Conservation (phyloP, 2,797 vertebrate species). For the Amniataba percoides region DNA sequence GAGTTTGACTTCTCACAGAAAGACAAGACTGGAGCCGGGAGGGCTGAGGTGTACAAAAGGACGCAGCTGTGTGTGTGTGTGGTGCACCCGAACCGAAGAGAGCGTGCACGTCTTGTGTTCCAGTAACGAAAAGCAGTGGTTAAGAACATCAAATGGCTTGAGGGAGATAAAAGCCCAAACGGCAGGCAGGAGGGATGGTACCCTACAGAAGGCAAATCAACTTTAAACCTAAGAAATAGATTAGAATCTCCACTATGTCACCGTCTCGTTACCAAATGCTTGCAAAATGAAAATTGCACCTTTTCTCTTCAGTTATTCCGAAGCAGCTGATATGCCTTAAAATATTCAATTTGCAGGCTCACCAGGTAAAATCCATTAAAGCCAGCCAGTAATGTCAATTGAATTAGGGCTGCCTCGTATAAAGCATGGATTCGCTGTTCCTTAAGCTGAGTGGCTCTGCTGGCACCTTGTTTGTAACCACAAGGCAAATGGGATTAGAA, state of each 20-base stretch:
- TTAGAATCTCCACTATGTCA: constrained; percentile 63
- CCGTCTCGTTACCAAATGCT: constrained; percentile 56
- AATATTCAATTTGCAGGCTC: constrained; percentile 79
- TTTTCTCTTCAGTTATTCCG: constrained; percentile 65
- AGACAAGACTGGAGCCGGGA: constrained; percentile 42
- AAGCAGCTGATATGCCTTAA: constrained; percentile 75
- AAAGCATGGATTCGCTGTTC: constrained; percentile 67
- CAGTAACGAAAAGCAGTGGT: constrained; percentile 23
- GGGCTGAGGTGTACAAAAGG: constrained; percentile 36
- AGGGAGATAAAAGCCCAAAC: constrained; percentile 60
- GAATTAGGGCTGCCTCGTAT: constrained; percentile 72
- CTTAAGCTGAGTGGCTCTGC: constrained; percentile 67
- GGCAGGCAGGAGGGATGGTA: constrained; percentile 34
- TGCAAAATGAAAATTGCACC: constrained; percentile 69
- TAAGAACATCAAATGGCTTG: constrained; percentile 62
- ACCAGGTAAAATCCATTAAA: constrained; percentile 82
- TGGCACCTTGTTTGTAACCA: constrained; percentile 75
- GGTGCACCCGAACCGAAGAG: background rate
- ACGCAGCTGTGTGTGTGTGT: constrained; percentile 28
- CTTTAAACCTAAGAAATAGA: constrained; percentile 57
- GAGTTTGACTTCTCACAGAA: constrained; percentile 50
- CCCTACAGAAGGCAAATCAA: constrained; percentile 51
- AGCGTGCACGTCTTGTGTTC: constrained; percentile 13
- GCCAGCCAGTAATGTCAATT: constrained; percentile 73
- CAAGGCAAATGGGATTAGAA: constrained; percentile 80